Conservation (phyloP, 2,888 invertebrate species). For the Seira sanloemensis region DNA sequence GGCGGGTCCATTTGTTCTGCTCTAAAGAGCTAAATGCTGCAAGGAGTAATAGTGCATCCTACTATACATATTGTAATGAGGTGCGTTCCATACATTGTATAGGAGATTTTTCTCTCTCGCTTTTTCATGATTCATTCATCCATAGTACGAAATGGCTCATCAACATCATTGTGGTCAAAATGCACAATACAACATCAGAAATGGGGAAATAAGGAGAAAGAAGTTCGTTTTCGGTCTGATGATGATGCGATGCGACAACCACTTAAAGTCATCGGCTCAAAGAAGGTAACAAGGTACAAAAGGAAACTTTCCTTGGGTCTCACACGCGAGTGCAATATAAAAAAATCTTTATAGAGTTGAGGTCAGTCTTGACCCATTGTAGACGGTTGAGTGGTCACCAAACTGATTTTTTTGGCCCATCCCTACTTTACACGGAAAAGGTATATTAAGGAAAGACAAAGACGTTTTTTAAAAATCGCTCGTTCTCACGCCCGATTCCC, state of each 20-base stretch:
- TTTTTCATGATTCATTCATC: conserved; percentile 39
- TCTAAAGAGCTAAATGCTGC: conserved; percentile 33
- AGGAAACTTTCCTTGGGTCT: not conserved
- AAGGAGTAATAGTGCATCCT: not conserved
- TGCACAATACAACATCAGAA: conserved; percentile 39
- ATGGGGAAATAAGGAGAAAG: conserved; percentile 30
- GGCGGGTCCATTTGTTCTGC: conserved; percentile 58
- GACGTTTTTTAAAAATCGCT: too few species aligned
- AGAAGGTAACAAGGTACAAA: conserved; percentile 20
- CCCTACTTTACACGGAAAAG: conserved; percentile 25
- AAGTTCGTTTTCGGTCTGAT: conserved; percentile 46
- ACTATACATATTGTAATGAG: not conserved
- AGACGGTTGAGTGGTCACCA: conserved; percentile 56
- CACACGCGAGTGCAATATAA: conserved; percentile 8
- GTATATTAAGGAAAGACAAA: conserved; percentile 24
- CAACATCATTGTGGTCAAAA: conserved; percentile 51
- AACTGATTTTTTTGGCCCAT: conserved; percentile 49
- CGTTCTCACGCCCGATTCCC: conserved; percentile 54
- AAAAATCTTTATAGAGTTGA: conserved; percentile 52
- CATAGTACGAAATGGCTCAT: conserved; percentile 32
- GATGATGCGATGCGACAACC: conserved; percentile 39
- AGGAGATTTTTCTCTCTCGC: conserved; percentile 21
- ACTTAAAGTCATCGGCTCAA: conserved; percentile 26
- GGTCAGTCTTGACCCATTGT: conserved; percentile 57
- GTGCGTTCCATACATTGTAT: too few species aligned